Base-by-base conservation (phyloP, 2,113 vertebrate species). In the Lota lota region DNA sequence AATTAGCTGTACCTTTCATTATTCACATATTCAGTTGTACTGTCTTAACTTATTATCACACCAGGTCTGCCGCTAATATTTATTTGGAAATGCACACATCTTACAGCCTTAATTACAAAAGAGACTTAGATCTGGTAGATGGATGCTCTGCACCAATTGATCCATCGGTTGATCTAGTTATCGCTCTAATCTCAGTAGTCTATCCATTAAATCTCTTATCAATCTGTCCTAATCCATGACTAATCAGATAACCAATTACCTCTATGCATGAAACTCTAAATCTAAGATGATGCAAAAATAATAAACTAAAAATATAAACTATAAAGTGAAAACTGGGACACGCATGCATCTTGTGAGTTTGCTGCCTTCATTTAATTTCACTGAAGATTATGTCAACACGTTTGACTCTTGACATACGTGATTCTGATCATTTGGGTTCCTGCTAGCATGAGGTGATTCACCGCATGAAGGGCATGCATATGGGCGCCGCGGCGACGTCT, bases 21-120 rank as follows among this genome's bases (percentile, higher is more conserved):
- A 88, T 89, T 88, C 85, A 84, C 83, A 74, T 47, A 47, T 87
- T 86, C 82, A 47, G 3, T 83, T 85, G 72, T 85, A 89, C 89
- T 88, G 79, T 85, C 89, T 90, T 90, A 88, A 90, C 91, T 90
- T 81, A 87, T 91, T 90, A 91, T 89, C 88, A 84, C 78, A 84
- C 85, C 40, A 83, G 88, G 84, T 89, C 79, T 64, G 72, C 36
- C 69, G 65, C 63, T 22, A 19, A 85, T 90, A 88, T 91, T 89
- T 90, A 87, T 91, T 89, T 86, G 78, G 88, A 88, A 87, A 89
- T 75, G 71, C 74, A 67, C 87, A 82, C 81, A 90, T 87, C 88
- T 89, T 87, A 84, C 67, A 82, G 74, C 85, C 81, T 87, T 91
- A 92, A 91, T 91, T 90, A 90, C 85, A 87, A 88, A 86, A 82